Base-by-base conservation (phyloP, 2,797 vertebrate genomes). In the Bovichtus diacanthus region DNA sequence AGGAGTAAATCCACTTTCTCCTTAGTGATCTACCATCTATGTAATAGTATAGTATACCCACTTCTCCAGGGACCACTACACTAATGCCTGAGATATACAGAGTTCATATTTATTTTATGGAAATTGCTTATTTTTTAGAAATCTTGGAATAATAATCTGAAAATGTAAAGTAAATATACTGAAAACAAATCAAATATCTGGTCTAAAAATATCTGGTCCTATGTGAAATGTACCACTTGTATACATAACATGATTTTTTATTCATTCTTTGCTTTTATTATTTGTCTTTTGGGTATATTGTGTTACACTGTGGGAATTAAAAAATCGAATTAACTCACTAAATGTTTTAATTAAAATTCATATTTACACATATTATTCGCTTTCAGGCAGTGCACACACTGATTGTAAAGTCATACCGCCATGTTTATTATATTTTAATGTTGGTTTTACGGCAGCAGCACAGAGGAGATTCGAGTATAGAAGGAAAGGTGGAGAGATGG, bases 401-500 rank as follows among this genome's bases (percentile, higher is more conserved):
- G 12, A 51, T 29, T 53, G 29, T 53, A 25, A 59, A 38, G 39
- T 13, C 19, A 15, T 54, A n/a, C 36, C 6, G 39, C 41, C 4
- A 2, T 23, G 0, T 51, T 9, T 9, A 50, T 15, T 0, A 18
- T 6, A 31, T 9, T 46, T 39, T 53, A 53, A 34, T 41, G 9
- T 21, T 31, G 19, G 8, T 54, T 61, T 70, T 34, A 39, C 8
- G 53, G 16, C n/a, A 29, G 46, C 23, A 15, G 43, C 23, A 69
- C 6, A 53, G 29, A 19, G 3, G 43, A 61, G 11, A 50, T 15
- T 25, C 15, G 5, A n/a, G 0, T 10, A 61, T 29, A 4, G 13
- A 47, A 25, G 25, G 21, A 56, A 51, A 64, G 25, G 23, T 46
- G 44, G 21, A 72, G 8, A 44, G 51, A 67, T 51, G 54, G 13